These are phyloP conservation scores for Heteronetta atricapilla DNA, from an alignment of 2,113 vertebrate species.

Conservation along the genomic window DNA sequence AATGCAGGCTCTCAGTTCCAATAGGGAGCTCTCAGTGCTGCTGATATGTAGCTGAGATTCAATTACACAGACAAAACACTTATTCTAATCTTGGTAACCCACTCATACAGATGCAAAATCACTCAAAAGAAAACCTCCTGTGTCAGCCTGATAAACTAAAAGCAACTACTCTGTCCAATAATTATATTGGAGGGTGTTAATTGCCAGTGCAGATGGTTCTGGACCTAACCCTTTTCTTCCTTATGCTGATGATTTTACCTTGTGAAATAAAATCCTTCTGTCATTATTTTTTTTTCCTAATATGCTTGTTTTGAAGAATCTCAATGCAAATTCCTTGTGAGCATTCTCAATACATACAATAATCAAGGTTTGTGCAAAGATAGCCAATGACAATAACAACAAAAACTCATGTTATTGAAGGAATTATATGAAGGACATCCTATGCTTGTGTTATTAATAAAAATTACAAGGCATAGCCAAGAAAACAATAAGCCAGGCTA, in stretches of 20 bases:
- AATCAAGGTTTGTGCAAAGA: background rate
- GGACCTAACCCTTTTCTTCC: background rate
- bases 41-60: background rate
- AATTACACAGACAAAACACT: background rate
- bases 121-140: background rate
- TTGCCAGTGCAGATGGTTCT: background rate
- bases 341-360: background rate
- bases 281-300: background rate
- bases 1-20: background rate
- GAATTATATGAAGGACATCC: background rate
- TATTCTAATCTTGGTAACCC: conserved; percentile 3
- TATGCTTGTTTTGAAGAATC: background rate
- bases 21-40: background rate
- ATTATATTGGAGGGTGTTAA: background rate
- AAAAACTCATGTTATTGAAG: background rate
- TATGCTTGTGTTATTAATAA: background rate
- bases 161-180: background rate
- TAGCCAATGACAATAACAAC: background rate
- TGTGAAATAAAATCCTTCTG: background rate
- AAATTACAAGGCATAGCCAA: background rate
- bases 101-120: background rate
- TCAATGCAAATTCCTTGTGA: background rate
- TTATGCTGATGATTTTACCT: background rate
- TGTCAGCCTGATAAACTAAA: background rate
- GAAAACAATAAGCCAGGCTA: background rate